Evolutionary conservation across 2,113 vertebrate species (phyloP).

Genomic region (Isichthys henryi): DNA sequence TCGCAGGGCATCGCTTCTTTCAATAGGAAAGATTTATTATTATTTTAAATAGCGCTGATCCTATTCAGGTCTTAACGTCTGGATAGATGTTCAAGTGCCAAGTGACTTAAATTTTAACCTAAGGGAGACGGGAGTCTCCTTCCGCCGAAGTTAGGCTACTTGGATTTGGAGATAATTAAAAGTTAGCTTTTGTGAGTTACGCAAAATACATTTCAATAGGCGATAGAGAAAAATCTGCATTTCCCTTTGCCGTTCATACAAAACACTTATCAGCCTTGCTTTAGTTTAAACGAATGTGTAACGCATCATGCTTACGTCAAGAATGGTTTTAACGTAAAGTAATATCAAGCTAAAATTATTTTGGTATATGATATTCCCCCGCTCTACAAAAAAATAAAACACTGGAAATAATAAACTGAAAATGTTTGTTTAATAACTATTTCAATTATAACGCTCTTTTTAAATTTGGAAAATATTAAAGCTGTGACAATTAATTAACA

Average conservation of each 20-base stretch:
- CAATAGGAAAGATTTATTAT: slow-evolving; percentile 9
- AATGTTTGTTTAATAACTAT: neutral
- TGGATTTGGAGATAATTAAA: neutral
- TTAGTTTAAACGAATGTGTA: neutral
- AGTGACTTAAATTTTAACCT: slow-evolving; percentile 4
- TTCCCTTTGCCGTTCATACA: neutral
- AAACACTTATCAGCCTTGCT: neutral
- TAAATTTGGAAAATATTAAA: neutral
- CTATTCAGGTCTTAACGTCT: neutral
- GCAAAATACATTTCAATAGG: neutral
- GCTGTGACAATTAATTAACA: neutral
- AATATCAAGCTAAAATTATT: neutral
- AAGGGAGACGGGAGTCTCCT: neutral
- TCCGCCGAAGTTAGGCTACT: neutral
- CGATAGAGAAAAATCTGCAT: neutral
- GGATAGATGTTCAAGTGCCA: neutral
- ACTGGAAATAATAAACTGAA: neutral
- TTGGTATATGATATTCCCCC: neutral
- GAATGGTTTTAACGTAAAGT: neutral
- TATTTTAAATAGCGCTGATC: neutral
- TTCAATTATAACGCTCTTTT: neutral
- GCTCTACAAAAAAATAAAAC: neutral
- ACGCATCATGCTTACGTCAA: neutral
- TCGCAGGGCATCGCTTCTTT: neutral
- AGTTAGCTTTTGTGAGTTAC: neutral